Base-by-base conservation (phyloP, 2,113 vertebrate genomes). In the Ameiurus melas region DNA sequence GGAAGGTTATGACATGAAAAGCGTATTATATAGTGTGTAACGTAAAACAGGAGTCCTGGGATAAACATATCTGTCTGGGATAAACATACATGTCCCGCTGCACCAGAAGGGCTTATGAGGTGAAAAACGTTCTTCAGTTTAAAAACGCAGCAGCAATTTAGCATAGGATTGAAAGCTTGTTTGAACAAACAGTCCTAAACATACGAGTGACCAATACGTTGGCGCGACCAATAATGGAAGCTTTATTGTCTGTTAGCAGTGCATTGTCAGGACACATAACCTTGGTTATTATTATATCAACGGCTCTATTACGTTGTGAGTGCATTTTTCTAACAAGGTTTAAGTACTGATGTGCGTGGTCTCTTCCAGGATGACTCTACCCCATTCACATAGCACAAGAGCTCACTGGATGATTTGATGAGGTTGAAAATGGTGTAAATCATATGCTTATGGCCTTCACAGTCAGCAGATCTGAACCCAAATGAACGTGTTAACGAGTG, bases 1-100 rank as follows among this genome's bases (percentile, higher is more conserved):
- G 62, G 39, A 87, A 87, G 58, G 71, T 78, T 66, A 51, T 43
- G 57, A 60, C 80, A 43, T 0, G 7, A 82, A 68, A 80, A 66
- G 75, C 22, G 0, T 55, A 33, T 81, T 87, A 87, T 55, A 55
- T 39, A 2, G 12, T 36, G 77, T 60, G 85, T 66, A 47, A 79
- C 19, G 13, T 39, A 47, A 36, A 71, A 55, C 83, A 55, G 27
- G 75, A 66, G 19, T 64, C 30, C 77, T 17, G 20, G 43, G n/a
- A 20, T 14, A 1, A 47, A 68, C n/a, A 47, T 47, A 47, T 47
- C n/a, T n/a, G n/a, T n/a, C 77, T 17, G 20, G 43, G n/a, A 20
- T 14, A 1, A 47, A 68, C n/a, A 47, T 47, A 47, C 7, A 36
- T 39, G 14, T 55, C 85, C 70, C 13, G 7, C 43, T 51, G 39